A percentile compares a stretch with the other conserved stretches of the same genome.
These are phyloP conservation scores for Belgica antarctica DNA, from an alignment of 2,888 invertebrate genomes.

Conservation along the genomic window DNA sequence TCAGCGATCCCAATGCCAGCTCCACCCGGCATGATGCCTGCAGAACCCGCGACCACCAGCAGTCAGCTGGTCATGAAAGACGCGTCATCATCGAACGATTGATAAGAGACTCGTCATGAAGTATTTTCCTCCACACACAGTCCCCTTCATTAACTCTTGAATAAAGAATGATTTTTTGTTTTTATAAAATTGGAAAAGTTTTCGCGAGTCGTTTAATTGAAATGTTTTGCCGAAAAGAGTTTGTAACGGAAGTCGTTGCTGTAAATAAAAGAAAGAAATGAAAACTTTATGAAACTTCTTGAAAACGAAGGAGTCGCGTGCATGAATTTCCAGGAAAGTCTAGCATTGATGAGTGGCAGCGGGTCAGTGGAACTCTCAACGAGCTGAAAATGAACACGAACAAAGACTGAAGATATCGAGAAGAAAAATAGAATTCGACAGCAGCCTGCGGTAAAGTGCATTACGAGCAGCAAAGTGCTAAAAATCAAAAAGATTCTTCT, in stretches of 20 bases:
- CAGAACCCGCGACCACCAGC: neutral
- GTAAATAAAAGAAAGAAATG: neutral
- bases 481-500: neutral
- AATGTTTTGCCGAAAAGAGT: neutral
- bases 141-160: neutral
- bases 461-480: too few relatives aligned
- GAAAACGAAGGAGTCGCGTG: too few relatives aligned
- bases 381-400: too few relatives aligned
- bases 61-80: neutral
- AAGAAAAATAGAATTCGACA: too few relatives aligned
- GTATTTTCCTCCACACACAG: neutral
- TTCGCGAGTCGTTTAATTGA: neutral
- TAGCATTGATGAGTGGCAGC: too few relatives aligned
- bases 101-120: neutral
- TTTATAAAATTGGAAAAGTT: conserved; percentile 13
- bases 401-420: too few relatives aligned
- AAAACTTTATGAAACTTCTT: too few relatives aligned
- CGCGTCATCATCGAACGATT: neutral
- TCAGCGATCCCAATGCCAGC: conserved; percentile 29
- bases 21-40: conserved; percentile 35
- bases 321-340: too few relatives aligned
- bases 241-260: neutral
- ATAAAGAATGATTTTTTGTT: neutral
- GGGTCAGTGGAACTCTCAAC: too few relatives aligned
- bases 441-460: too few relatives aligned